Evolutionary conservation across 2,888 invertebrate genomes (phyloP).

Genomic region (Drosophila borealis): DNA sequence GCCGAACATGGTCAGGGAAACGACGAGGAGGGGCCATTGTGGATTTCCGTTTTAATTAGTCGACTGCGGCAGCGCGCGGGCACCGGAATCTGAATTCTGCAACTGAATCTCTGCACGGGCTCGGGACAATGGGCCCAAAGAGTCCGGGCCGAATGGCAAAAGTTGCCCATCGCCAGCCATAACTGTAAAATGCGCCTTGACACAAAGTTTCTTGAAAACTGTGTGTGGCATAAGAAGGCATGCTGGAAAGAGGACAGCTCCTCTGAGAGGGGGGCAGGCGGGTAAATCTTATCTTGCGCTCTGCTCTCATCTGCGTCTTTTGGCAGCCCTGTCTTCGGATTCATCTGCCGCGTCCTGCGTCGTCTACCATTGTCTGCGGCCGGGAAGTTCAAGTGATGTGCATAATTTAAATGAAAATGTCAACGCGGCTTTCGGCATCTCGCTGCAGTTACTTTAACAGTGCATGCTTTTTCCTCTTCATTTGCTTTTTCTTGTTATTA

Average conservation of each 20-base stretch:
- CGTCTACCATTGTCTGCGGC: conserved; percentile 48
- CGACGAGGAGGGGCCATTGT: conserved; percentile 54
- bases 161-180: conserved; percentile 73
- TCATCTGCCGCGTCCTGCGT: conserved; percentile 29
- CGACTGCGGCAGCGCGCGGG: conserved; percentile 54
- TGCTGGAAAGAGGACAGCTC: too few species aligned
- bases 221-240: conserved; percentile 1
- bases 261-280: conserved; percentile 5
- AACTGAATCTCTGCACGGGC: conserved; percentile 47
- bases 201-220: conserved; percentile 64
- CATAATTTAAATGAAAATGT: conserved; percentile 81
- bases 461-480: neutral
- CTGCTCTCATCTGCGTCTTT: conserved; percentile 37
- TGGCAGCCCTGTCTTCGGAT: conserved; percentile 45
- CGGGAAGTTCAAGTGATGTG: conserved; percentile 79
- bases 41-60: conserved; percentile 80
- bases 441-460: conserved; percentile 65
- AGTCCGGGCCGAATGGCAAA: conserved; percentile 58
- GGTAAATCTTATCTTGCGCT: conserved; percentile 42
- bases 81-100: conserved; percentile 58
- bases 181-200: conserved; percentile 79
- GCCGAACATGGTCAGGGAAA: neutral
- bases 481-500: neutral
- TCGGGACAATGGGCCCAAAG: conserved; percentile 56
- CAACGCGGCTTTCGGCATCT: conserved; percentile 79